These are phyloP conservation scores for Ophioderma brevispina DNA, from an alignment of 35 echinoderm and acorn worm genomes.

Conservation along the genomic window DNA sequence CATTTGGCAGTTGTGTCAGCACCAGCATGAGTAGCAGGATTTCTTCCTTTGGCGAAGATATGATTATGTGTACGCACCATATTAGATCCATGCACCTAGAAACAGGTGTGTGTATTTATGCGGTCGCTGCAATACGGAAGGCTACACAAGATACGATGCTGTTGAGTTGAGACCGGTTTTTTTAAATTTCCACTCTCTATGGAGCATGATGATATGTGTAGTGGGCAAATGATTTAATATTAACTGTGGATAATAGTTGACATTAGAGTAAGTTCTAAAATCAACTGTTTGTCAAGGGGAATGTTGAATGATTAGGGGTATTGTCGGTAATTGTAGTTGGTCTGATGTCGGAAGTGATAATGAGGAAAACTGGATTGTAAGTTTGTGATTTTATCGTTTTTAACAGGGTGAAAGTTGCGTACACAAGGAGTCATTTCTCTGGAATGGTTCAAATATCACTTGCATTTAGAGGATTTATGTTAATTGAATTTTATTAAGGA, in stretches of 20 bases:
- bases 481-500: neutral
- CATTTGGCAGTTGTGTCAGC: neutral
- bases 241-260: neutral
- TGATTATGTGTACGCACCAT: neutral
- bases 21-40: neutral
- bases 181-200: neutral
- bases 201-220: neutral
- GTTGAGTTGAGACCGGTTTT: neutral
- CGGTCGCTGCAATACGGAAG: neutral
- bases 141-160: neutral
- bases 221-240: neutral
- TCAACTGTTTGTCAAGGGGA: neutral
- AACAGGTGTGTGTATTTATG: neutral
- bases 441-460: neutral
- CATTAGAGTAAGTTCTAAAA: neutral
- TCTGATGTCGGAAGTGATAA: neutral
- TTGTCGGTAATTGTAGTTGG: neutral
- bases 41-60: neutral
- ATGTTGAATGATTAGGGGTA: neutral
- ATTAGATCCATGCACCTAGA: neutral
- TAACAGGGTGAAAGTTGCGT: no score
- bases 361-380: neutral
- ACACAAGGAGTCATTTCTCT: neutral
- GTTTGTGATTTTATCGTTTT: no score
- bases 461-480: neutral